These are phyloP conservation scores for Epizoanthus illoricatus DNA, from an alignment of 92 coral and sea anemone species.

Conservation along the genomic window DNA sequence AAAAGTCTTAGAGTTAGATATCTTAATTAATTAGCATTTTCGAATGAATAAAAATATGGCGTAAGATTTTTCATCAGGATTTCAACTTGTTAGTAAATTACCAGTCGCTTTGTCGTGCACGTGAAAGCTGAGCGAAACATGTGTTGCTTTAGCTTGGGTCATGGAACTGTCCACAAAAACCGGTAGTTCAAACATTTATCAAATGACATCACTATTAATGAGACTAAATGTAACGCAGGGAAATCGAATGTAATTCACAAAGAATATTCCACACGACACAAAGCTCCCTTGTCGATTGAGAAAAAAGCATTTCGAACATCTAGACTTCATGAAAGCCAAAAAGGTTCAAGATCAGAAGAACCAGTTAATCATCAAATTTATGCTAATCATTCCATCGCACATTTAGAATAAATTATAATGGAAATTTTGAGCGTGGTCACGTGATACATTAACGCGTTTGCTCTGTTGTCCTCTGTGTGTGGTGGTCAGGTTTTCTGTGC, in stretches of 20 bases:
- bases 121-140: no score
- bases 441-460: slow-evolving; percentile 20
- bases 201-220: no score
- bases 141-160: no score
- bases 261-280: background rate
- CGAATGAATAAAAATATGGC: no score
- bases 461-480: background rate
- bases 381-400: slow-evolving; percentile 24
- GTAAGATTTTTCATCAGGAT: no score
- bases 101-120: no score
- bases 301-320: background rate
- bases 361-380: background rate
- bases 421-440: slow-evolving; percentile 23
- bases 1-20: background rate
- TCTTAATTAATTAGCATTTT: no score
- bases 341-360: no score
- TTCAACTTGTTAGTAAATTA: no score
- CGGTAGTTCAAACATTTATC: no score
- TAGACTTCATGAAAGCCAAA: background rate
- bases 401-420: slow-evolving; percentile 33
- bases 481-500: background rate
- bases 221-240: background rate
- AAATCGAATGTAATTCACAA: background rate
- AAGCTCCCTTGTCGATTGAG: background rate
- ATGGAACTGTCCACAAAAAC: no score